Evolutionary conservation across 2,797 vertebrate genomes (phyloP), one percentile per base, ranked within the genome.

Genomic region (Gephyroberyx darwinii): DNA sequence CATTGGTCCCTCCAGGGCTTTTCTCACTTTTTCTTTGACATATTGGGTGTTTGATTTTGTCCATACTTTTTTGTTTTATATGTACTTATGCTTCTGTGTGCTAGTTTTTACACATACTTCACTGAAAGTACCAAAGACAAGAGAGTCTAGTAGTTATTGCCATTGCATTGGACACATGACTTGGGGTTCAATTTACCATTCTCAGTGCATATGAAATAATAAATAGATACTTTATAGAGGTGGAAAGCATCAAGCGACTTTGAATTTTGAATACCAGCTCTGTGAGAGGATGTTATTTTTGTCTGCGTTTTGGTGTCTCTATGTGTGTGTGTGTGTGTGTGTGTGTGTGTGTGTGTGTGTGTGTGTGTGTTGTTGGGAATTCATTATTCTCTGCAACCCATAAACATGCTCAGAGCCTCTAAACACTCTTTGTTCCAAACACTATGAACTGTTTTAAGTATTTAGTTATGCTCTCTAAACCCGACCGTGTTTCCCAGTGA

Each of bases 251-350:
- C 74, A 77, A 84, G 66, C 59, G 51, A 63, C 82, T 78, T 57
- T 85, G 75, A 88, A 89, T 88, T 84, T 79, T 89, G 84, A 89
- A 80, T 68, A 75, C 77, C 54, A 56, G 51, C 53, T 62, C 55
- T n/a, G 39, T 2, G 7, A 69, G 65, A 20, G 50, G 57, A 65
- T 62, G 54, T 69, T 84, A 76, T 87, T 84, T 86, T 75, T 80
- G 69, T 64, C 43, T 55, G 47, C 52, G 50, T 60, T 62, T 55
- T 70, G 33, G 48, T 3, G 2, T 17, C 31, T 10, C 69, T 16
- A 1, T 17, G 37, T 12, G 71, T 16, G 35, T 50, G 53, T 30
- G 50, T 57, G 52, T 65, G 72, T 37, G 48, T 3, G 2, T 17
- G 31, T 10, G 69, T 16, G 33, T 45, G 50, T 31, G 54, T 57